phyloP scores from a whole-genome alignment of 2,888 invertebrate species.

The Athripsodes cinereus region DNA sequence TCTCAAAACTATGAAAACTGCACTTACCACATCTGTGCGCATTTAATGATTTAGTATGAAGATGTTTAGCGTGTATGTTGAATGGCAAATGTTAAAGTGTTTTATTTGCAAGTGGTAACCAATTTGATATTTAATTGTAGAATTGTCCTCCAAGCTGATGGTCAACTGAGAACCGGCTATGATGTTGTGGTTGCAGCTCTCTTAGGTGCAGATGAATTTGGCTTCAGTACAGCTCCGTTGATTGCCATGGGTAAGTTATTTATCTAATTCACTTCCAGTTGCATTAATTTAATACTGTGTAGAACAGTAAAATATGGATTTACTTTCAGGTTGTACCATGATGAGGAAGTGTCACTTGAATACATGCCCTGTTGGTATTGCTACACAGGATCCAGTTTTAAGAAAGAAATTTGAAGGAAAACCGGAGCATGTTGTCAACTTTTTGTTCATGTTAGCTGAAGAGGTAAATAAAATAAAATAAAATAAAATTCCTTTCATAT shows the following conservation, averaged over 20 bases:
- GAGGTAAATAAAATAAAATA: constrained; percentile 55
- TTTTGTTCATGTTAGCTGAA: constrained; percentile 95
- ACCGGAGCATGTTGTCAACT: constrained; percentile 97
- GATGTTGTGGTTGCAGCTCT: constrained; percentile 95
- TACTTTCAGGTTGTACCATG: constrained; percentile 83
- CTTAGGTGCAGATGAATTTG: constrained; percentile 97
- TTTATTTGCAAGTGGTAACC: not conserved
- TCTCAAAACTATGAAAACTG: too few relatives aligned
- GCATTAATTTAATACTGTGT: not conserved
- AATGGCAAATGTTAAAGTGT: not conserved
- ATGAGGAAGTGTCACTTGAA: constrained; percentile 99
- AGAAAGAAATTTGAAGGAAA: constrained; percentile 96
- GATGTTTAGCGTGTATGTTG: not conserved
- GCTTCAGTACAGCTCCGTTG: constrained; percentile 96
- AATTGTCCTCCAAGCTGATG: constrained; percentile 93
- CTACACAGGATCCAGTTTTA: constrained; percentile 94
- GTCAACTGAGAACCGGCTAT: constrained; percentile 90
- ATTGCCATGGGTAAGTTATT: constrained; percentile 73
- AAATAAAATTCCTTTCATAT: too few relatives aligned
- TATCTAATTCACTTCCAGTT: not conserved
- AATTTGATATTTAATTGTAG: constrained; percentile 39
- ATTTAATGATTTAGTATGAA: not conserved
- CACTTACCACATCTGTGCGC: too few relatives aligned
- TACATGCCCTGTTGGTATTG: constrained; percentile 98
- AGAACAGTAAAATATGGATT: not conserved